Percentiles rank a stretch among this genome's conserved stretches.
Evolutionary conservation across 2,113 vertebrate species (phyloP).

Genomic region (Chaetura pelagica): DNA sequence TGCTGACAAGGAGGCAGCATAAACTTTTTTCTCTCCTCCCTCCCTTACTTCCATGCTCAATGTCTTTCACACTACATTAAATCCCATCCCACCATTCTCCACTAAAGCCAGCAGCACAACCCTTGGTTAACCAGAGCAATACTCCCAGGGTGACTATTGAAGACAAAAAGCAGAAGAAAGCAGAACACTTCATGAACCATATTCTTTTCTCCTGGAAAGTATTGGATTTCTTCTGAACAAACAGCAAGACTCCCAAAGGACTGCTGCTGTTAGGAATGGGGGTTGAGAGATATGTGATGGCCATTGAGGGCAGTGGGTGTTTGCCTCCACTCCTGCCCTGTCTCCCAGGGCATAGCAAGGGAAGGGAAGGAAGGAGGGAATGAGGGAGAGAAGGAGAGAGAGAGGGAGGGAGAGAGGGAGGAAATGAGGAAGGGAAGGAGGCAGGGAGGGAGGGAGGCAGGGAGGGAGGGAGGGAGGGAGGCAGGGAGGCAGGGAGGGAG

Average conservation of each 20-base stretch:
- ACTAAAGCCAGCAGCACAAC: not conserved
- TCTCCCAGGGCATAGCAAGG: no score
- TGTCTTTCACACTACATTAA: constrained; percentile 31
- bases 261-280: not conserved
- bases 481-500: no score
- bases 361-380: no score
- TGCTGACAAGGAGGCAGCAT: constrained; percentile 25
- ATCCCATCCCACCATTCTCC: not conserved
- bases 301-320: no score
- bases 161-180: not conserved
- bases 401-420: no score
- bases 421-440: no score
- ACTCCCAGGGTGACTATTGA: not conserved
- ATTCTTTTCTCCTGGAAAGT: not conserved
- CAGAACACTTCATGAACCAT: not conserved
- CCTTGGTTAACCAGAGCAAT: not conserved
- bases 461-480: no score
- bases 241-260: not conserved
- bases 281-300: no score
- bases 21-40: not conserved
- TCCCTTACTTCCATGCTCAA: not conserved
- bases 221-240: not conserved
- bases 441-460: no score
- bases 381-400: no score
- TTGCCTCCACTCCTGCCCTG: no score